phyloP scores from a whole-genome alignment of 2,113 vertebrate species.

The Gambusia affinis region DNA sequence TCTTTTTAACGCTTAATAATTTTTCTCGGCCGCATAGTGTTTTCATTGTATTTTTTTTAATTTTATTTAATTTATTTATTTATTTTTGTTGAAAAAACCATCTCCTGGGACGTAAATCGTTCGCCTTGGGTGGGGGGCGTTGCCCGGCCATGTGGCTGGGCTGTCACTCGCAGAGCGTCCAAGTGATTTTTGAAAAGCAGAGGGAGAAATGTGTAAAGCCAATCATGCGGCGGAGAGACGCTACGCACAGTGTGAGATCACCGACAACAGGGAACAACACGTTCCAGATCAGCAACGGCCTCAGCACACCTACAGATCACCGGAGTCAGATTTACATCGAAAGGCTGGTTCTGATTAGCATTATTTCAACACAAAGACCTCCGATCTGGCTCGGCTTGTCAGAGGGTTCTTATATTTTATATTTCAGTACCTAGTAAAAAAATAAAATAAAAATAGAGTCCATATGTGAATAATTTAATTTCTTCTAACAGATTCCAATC shows the following conservation, averaged over 20 bases:
- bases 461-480: too few relatives aligned
- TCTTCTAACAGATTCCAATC: too few relatives aligned
- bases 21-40: background rate
- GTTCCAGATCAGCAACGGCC: constrained; percentile 18
- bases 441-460: too few relatives aligned
- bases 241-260: constrained; percentile 74
- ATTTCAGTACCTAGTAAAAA: too few relatives aligned
- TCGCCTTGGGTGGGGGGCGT: constrained; percentile 61
- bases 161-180: constrained; percentile 60
- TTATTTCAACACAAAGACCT: too few relatives aligned
- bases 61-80: too few relatives aligned
- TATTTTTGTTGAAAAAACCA: background rate
- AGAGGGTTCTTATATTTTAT: too few relatives aligned
- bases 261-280: constrained; percentile 27
- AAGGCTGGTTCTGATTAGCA: background rate
- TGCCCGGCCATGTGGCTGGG: constrained; percentile 63
- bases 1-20: background rate
- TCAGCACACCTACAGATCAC: constrained; percentile 7
- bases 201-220: constrained; percentile 77
- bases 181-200: constrained; percentile 78
- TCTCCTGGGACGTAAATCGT: constrained; percentile 37
- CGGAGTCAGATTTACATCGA: background rate
- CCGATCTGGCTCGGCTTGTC: too few relatives aligned
- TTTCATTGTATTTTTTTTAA: background rate
- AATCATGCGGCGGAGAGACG: constrained; percentile 73